Conservation (phyloP, 1,140 invertebrate species). For the Caenorhabditis remanei region DNA sequence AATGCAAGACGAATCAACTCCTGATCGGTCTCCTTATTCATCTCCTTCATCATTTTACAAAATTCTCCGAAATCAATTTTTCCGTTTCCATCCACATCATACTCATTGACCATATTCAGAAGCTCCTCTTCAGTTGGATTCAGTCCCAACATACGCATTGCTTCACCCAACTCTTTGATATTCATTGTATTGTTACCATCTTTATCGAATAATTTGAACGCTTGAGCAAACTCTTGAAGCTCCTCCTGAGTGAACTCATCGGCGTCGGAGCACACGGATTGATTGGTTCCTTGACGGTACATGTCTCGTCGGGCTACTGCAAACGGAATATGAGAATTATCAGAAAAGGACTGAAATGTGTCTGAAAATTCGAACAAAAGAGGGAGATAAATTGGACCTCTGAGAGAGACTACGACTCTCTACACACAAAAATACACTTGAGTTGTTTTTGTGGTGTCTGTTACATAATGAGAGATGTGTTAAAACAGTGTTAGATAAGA, state of each 20-base stretch:
- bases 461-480: conserved; percentile 16
- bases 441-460: conserved; percentile 47
- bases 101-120: conserved; percentile 77
- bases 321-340: neutral
- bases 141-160: conserved; percentile 76
- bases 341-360: neutral
- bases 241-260: conserved; percentile 77
- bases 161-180: conserved; percentile 77
- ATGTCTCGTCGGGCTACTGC: conserved; percentile 64
- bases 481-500: neutral
- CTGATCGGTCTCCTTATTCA: conserved; percentile 78
- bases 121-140: conserved; percentile 77
- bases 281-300: conserved; percentile 72
- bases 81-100: conserved; percentile 76
- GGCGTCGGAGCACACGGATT: conserved; percentile 72
- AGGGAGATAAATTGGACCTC: neutral
- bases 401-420: neutral
- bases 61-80: conserved; percentile 77
- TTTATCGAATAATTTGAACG: conserved; percentile 77
- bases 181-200: conserved; percentile 78
- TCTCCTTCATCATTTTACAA: conserved; percentile 78
- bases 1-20: conserved; percentile 77
- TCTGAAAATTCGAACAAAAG: too few species aligned
- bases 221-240: conserved; percentile 77
- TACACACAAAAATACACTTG: neutral